Evolutionary conservation across 2,113 vertebrate genomes (phyloP).

Genomic region (Equus przewalskii): DNA sequence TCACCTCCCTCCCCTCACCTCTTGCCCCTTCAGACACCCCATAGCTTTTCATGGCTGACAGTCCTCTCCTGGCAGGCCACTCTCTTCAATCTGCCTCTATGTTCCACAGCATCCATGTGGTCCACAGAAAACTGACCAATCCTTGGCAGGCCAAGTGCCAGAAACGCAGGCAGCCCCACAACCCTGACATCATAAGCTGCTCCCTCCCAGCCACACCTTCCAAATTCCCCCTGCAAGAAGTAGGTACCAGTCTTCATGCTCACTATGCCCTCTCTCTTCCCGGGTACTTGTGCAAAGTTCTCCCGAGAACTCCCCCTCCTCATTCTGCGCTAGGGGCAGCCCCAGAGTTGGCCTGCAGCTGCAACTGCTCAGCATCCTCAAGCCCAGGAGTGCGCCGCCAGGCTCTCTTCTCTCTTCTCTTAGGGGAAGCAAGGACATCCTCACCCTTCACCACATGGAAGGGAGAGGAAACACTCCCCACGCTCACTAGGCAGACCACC

Average conservation of each 20-base stretch:
- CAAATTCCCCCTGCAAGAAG: background rate
- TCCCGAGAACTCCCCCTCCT: background rate
- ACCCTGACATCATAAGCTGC: background rate
- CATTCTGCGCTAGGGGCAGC: background rate
- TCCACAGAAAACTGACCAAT: background rate
- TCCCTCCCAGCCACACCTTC: background rate
- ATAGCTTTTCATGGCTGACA: background rate
- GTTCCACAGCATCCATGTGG: background rate
- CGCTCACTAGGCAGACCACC: background rate
- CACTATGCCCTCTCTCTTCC: background rate
- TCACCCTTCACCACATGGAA: background rate
- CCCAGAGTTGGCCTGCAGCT: background rate
- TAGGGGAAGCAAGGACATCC: background rate
- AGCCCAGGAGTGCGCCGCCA: background rate
- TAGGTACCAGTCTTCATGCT: background rate
- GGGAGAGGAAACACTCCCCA: background rate
- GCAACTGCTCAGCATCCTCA: background rate
- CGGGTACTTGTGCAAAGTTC: background rate
- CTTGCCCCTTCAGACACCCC: background rate
- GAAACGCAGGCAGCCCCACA: background rate
- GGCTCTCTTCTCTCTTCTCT: background rate
- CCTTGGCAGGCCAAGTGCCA: background rate
- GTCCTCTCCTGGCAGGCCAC: background rate
- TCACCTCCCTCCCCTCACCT: background rate
- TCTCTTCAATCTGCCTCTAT: background rate